Evolutionary conservation across 2,888 invertebrate genomes (phyloP), one percentile per base, ranked within the genome.

Genomic region (Hydroisotoma schaefferi): DNA sequence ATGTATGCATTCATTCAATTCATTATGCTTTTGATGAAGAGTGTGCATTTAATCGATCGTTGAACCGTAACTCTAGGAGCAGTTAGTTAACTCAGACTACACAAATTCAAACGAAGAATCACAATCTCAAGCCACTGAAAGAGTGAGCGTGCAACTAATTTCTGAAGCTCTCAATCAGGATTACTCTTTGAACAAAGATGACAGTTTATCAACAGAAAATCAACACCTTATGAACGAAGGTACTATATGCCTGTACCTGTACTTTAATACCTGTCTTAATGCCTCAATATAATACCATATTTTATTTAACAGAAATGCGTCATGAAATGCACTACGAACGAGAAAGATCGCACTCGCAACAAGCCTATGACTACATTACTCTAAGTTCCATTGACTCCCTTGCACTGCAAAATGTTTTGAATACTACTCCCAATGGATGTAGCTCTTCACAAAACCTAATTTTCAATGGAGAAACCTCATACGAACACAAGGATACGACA

Each of bases 141-240:
- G 47, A 47, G 25, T 47, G 47, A 47, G 47, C 23, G 47, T 20
- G 5, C 47, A 47, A 20, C 23, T 47, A 25, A 47, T 47, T 23
- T 47, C 47, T 8, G 47, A 47, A 47, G 47, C 47, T 8, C 10
- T 47, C 23, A 47, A 20, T 5, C 47, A 47, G 23, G 47, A 47
- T 6, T 47, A 22, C 23, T 22, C n/a, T 43, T 20, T 23, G 6
- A 22, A 23, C 20, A 47, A 47, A 23, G 5, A n/a, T n/a, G n/a
- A n/a, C n/a, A n/a, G n/a, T n/a, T n/a, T n/a, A n/a, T n/a, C n/a
- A n/a, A n/a, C n/a, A n/a, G n/a, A n/a, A n/a, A n/a, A n/a, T n/a
- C n/a, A n/a, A n/a, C n/a, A n/a, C n/a, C n/a, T n/a, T n/a, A n/a
- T n/a, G n/a, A n/a, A n/a, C n/a, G n/a, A n/a, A n/a, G n/a, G n/a